A percentile compares a stretch with the other conserved stretches of the same genome.
phyloP scores from a whole-genome alignment of 2,888 invertebrate genomes.

The Ryuthela nishihirai region DNA sequence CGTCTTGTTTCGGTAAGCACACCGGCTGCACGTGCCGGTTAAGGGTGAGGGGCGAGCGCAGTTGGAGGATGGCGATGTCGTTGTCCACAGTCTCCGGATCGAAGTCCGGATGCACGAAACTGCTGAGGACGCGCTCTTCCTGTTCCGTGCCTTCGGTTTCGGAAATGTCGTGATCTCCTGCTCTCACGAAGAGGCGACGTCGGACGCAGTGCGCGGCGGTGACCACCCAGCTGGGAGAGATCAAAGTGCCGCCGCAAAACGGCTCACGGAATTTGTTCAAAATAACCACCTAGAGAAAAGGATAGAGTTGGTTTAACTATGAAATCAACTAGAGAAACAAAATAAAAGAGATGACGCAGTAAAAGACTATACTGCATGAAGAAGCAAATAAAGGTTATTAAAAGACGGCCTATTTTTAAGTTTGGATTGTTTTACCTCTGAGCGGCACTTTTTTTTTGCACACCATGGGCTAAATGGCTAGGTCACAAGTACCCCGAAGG shows the following conservation, averaged over 20 bases:
- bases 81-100: conserved; percentile 86
- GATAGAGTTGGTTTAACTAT: neutral
- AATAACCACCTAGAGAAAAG: conserved; percentile 61
- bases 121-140: conserved; percentile 66
- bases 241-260: conserved; percentile 81
- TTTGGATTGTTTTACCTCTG: too few relatives aligned
- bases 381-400: too few relatives aligned
- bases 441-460: too few relatives aligned
- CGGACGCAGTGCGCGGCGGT: conserved; percentile 84
- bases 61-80: conserved; percentile 79
- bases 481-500: too few relatives aligned
- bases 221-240: conserved; percentile 76
- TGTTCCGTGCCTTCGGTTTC: conserved; percentile 70
- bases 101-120: conserved; percentile 77
- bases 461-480: too few relatives aligned
- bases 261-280: conserved; percentile 75
- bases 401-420: too few relatives aligned
- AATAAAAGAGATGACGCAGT: too few relatives aligned
- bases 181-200: conserved; percentile 68
- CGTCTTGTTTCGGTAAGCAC: conserved; percentile 70
- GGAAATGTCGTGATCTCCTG: conserved; percentile 81
- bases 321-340: too few relatives aligned
- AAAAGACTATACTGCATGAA: too few relatives aligned
- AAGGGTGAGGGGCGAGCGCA: conserved; percentile 54
- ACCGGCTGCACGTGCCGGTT: conserved; percentile 61